Percentiles rank a stretch among this genome's conserved stretches.
Evolutionary conservation across 37 sponge, comb jelly and placozoan species (phyloP).

Genomic region (Agelas oroides): DNA sequence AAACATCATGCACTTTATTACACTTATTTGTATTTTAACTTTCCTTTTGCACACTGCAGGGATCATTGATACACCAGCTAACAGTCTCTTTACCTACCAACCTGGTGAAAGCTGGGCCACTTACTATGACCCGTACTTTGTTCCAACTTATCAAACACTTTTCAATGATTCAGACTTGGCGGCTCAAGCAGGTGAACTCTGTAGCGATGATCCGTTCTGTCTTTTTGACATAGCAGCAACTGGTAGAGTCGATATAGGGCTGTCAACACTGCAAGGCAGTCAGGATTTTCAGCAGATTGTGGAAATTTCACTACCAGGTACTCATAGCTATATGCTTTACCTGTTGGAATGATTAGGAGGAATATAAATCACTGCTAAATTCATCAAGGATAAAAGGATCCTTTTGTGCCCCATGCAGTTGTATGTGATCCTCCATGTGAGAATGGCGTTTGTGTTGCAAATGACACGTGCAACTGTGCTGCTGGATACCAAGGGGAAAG

Average conservation of each 20-base stretch:
- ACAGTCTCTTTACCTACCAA: slow-evolving; percentile 57
- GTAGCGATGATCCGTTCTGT: slow-evolving; percentile 46
- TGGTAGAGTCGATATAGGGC: slow-evolving; percentile 30
- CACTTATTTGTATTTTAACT: not conserved
- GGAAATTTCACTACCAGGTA: slow-evolving; percentile 29
- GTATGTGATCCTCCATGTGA: slow-evolving; percentile 72
- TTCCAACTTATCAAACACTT: slow-evolving; percentile 8
- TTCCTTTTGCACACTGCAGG: slow-evolving; percentile 19
- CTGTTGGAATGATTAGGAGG: too few species aligned
- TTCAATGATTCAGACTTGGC: slow-evolving; percentile 34
- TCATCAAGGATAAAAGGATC: not conserved
- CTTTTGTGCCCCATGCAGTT: slow-evolving; percentile 37
- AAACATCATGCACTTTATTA: too few species aligned
- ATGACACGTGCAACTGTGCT: slow-evolving; percentile 59
- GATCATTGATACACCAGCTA: slow-evolving; percentile 31
- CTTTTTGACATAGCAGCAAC: slow-evolving; percentile 58
- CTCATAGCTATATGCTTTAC: too few species aligned
- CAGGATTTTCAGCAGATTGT: slow-evolving; percentile 11
- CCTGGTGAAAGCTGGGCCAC: slow-evolving; percentile 35
- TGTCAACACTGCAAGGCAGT: slow-evolving; percentile 14
- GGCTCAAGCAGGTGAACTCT: slow-evolving; percentile 4
- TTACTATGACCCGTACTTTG: slow-evolving; percentile 43
- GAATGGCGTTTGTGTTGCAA: slow-evolving; percentile 69
- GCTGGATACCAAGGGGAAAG: slow-evolving; percentile 57
- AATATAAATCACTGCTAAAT: too few species aligned